Evolutionary conservation across 2,113 vertebrate species (phyloP), one percentile per base, ranked within the genome.

Genomic region (Solea senegalensis): DNA sequence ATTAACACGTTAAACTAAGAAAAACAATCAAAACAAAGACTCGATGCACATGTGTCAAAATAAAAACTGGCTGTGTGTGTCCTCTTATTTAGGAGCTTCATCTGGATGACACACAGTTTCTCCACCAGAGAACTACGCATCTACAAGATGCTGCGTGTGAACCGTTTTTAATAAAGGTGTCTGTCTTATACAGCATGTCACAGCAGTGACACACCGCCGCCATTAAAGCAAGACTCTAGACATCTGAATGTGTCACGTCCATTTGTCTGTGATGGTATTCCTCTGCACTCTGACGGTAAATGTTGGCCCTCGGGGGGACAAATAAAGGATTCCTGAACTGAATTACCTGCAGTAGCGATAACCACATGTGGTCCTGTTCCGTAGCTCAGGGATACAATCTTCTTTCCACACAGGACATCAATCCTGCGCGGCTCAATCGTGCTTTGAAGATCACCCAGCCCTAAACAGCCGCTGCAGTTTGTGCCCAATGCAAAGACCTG

Each of bases 321-420:
- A 76, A 81, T 9, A 64, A 26, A 49, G 40, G 48, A 45, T 75
- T 75, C 53, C 51, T 56, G 64, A 64, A 76, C 53, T 65, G 91
- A 82, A 58, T 65, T 76, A 99, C 98, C 97, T 94, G 95, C 90
- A 50, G 97, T 99, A 55, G 95, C 94, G 64, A 98, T 92, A 82
- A 97, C 95, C 72, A 99, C 86, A 57, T 99, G 98, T 0, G 98
- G 98, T n/a, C 97, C 98, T 16, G 95, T 99, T 82, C 98, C 98
- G 16, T 97, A 99, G 93, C 96, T 98, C 78, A 99, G 87, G 74
- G 96, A 96, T 65, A 95, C 92, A 74, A 98, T 96, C 85, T 97
- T 98, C 91, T 98, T 99, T 80, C 96, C 97, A 82, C 95, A 97
- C 0, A 99, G 85, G 13, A 91, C 79, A 85, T 98, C 95, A 82